Evolutionary conservation across 2,113 vertebrate species (phyloP), one percentile per base, ranked within the genome.

Genomic region (Clinocottus analis): DNA sequence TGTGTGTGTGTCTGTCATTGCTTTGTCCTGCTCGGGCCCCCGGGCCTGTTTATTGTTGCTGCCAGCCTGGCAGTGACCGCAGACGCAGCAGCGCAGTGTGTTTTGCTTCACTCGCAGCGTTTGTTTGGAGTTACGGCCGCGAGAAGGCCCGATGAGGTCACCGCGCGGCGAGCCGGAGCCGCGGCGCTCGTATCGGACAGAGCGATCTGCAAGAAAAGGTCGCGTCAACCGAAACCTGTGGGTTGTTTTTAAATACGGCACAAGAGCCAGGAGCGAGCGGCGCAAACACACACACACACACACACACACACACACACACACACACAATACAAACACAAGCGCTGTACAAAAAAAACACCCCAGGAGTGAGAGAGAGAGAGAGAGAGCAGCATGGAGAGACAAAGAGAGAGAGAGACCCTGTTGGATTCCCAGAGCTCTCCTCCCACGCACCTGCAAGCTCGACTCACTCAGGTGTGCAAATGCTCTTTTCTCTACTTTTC

Each of bases 381-480:
- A 84, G 76, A 19, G 78, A 89, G 81, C 73, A n/a, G 68, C 25
- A 78, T 39, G 85, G 68, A 87, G 33, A 33, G 33, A 33, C 74
- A 87, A 83, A 89, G 62, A 75, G 51, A 72, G 58, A 85, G 69
- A 90, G 77, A 89, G 80, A 86, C 84, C 72, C 79, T 43, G 68
- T 87, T 83, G 75, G 81, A 85, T 87, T 92, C 88, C 86, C 87
- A 87, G 12, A 83, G 80, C 87, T 86, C 85, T 82, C 86, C 83
- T 80, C 90, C 92, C 80, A 90, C 90, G 77, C 88, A 91, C 91
- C 81, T 90, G 89, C 73, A 3, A 77, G 83, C 81, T 86, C 56
- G 75, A 76, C 87, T 84, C 89, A 84, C 85, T 91, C 92, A 92
- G 90, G 92, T 91, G 90, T 88, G 80, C 82, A 84, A 85, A 90